These are phyloP conservation scores for Beaufortia kweichowensis DNA, from an alignment of 2,113 vertebrate species.

Conservation along the genomic window DNA sequence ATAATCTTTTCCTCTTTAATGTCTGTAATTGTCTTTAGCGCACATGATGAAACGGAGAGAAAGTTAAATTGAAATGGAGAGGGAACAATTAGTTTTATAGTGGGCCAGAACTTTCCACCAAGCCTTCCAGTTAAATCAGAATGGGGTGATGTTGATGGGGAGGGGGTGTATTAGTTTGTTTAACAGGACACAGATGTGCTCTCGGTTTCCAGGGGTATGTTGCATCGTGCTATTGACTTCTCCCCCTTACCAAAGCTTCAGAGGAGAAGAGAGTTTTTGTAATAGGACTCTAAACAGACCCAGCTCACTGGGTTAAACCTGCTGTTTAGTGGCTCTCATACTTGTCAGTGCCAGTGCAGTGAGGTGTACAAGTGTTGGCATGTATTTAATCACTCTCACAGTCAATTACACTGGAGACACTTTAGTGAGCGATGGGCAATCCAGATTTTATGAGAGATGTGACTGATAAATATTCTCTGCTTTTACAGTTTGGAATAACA, in stretches of 20 bases:
- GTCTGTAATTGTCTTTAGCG: background rate
- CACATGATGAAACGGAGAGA: background rate
- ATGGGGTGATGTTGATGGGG: constrained; percentile 12
- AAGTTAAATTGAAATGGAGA: constrained; percentile 23
- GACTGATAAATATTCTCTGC: too few relatives aligned
- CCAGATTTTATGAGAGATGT: background rate
- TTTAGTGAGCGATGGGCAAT: background rate
- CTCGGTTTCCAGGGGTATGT: constrained; percentile 39
- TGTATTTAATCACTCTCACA: constrained; percentile 29
- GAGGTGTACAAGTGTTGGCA: constrained; percentile 17
- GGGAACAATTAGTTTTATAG: constrained; percentile 45
- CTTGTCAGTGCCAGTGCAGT: constrained; percentile 11
- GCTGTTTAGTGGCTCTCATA: constrained; percentile 25
- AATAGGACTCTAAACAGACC: constrained; percentile 16
- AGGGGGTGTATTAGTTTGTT: constrained; percentile 46
- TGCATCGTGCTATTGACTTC: constrained; percentile 37
- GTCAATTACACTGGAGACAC: background rate
- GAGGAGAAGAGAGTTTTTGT: constrained; percentile 8
- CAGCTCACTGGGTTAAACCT: constrained; percentile 15
- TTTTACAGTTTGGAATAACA: too few relatives aligned
- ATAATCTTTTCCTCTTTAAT: background rate
- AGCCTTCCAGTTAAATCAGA: constrained; percentile 50
- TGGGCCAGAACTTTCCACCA: constrained; percentile 53
- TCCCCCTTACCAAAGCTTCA: constrained; percentile 31
- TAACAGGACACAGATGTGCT: constrained; percentile 62